Evolutionary conservation across 2,888 invertebrate species (phyloP).

Genomic region (Auanema freiburgensis): DNA sequence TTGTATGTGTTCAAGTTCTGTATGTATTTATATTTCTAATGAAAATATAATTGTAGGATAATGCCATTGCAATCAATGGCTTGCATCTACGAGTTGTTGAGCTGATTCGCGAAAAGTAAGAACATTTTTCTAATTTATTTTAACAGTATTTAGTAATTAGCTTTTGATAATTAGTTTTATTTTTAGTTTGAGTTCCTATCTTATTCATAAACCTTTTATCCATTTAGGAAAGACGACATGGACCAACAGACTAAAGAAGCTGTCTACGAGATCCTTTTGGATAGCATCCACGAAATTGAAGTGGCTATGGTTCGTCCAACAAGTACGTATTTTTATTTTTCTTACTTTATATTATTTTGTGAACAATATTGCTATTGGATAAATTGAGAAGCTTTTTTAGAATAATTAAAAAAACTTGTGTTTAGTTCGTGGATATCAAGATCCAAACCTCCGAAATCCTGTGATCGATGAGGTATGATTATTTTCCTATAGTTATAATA

Average conservation of each 20-base stretch:
- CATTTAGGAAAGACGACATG: constrained; percentile 20
- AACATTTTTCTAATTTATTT: constrained; percentile 12
- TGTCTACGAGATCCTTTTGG: constrained; percentile 21
- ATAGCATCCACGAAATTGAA: constrained; percentile 16
- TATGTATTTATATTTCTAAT: constrained; percentile 21
- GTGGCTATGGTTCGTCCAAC: constrained; percentile 18
- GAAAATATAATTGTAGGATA: constrained; percentile 20
- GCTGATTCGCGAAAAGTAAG: constrained; percentile 18
- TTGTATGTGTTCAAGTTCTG: constrained; percentile 14
- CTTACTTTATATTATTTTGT: constrained; percentile 20
- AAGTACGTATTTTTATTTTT: constrained; percentile 17
- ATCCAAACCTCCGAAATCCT: constrained; percentile 20
- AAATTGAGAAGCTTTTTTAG: constrained; percentile 5
- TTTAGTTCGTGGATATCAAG: constrained; percentile 20
- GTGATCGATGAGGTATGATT: constrained; percentile 20
- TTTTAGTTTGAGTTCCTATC: constrained; percentile 14
- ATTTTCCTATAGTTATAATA: constrained; percentile 15
- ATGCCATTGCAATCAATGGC: constrained; percentile 9
- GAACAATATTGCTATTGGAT: constrained; percentile 16
- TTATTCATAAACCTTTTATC: constrained; percentile 19
- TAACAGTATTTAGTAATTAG: constrained; percentile 16
- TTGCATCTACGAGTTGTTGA: constrained; percentile 14
- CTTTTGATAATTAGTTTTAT: constrained; percentile 20
- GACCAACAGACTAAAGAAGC: constrained; percentile 15
- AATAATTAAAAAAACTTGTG: constrained; percentile 7